Base-by-base conservation (phyloP, 1,140 invertebrate genomes). In the Drosophila setifemur region DNA sequence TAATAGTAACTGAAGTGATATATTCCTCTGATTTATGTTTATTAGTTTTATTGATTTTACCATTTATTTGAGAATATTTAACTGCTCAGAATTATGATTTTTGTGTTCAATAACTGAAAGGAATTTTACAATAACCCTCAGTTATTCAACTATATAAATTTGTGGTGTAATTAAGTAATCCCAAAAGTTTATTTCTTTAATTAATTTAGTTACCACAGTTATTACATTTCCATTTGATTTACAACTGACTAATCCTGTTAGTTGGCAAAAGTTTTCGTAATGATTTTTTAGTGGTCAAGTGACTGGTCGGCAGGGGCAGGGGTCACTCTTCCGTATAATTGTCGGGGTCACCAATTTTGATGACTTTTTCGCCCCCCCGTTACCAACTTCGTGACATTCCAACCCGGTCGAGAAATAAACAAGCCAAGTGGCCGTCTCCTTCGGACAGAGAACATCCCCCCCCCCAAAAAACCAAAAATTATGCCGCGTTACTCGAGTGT, bases 401-500 rank as follows among this genome's bases (percentile, higher is more conserved):
- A 40, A 12, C 33, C 28, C 48, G 23, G 7, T 33, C 8, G 7
- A 29, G 25, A 40, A 66, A 72, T 70, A 72, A 73, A 71, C 43
- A 37, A 64, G 49, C 43, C 49, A 73, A 72, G 66, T 70, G 49
- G 49, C 66, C 63, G 42, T 35, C 14, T 37, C 40, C 19, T 14
- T n/a, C 9, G 18, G 31, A 5, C 14, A 21, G 49, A 7, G 14
- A 14, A 9, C n/a, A 21, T n/a, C 23, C 52, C 53, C 57, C 9
- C 12, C 4, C 3, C n/a, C 29, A 31, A 18, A 37, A n/a, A n/a
- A n/a, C n/a, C n/a, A n/a, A n/a, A 58, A 43, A 71, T 21, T 58
- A 29, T 16, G 21, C 33, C 44, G 52, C 66, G 66, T 70, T 71
- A 73, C 70, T 73, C 29, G 58, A 73, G 58, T 73, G 70, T 73